Conservation (phyloP, 2,113 vertebrate species). For the Rhinogobius similis region DNA sequence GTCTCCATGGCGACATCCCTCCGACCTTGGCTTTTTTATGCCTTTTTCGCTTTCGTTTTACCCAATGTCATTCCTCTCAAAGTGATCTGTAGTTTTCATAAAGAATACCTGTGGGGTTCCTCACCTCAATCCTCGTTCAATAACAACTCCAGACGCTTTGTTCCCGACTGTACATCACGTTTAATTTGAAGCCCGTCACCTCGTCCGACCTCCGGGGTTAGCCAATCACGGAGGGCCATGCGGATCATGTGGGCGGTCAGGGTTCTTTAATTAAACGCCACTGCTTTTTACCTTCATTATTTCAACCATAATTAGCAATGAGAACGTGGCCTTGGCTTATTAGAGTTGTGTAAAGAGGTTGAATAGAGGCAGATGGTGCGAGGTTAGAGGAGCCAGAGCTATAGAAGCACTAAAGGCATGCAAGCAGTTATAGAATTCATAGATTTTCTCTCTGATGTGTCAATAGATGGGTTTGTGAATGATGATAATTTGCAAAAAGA, state of each 20-base stretch:
- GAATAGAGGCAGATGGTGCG: constrained; percentile 21
- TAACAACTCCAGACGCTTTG: constrained; percentile 2
- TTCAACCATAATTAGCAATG: constrained; percentile 34
- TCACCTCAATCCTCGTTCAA: constrained; percentile 12
- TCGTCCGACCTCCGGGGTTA: background rate
- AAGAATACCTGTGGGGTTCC: constrained; percentile 2
- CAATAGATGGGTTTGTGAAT: background rate
- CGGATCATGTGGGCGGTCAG: constrained; percentile 15
- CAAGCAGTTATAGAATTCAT: background rate
- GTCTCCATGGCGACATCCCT: background rate
- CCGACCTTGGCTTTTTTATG: background rate
- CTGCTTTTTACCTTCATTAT: constrained; percentile 47
- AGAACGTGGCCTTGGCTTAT: constrained; percentile 31
- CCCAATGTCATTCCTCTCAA: constrained; percentile 6
- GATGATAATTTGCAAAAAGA: background rate
- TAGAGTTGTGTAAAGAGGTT: constrained; percentile 27
- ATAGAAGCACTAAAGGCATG: background rate
- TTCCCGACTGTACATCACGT: background rate
- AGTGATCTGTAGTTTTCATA: constrained; percentile 3
- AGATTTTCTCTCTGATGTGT: background rate
- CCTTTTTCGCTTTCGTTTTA: background rate
- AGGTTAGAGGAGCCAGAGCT: background rate
- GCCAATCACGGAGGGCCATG: background rate
- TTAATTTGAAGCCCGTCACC: background rate
- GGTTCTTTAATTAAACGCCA: constrained; percentile 10